These are phyloP conservation scores for Trichogramma pretiosum DNA, from an alignment of 1,140 invertebrate genomes.

Conservation along the genomic window DNA sequence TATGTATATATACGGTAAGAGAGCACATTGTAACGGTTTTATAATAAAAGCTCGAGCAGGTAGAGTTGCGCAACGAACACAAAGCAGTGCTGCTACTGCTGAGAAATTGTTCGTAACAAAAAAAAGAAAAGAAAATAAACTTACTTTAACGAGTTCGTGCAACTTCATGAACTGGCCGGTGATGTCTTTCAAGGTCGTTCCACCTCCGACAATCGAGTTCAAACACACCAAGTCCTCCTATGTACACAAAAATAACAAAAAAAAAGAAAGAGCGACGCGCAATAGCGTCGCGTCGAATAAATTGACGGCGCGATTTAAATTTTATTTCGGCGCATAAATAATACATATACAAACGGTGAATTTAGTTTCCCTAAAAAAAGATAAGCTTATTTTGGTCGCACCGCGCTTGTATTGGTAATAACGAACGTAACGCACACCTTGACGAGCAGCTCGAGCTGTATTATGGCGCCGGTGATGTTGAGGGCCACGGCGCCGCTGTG, in stretches of 20 bases:
- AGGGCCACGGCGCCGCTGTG: conserved; percentile 49
- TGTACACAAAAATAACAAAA: not conserved
- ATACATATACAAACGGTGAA: no score
- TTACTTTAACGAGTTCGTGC: conserved; percentile 46
- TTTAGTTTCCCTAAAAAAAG: no score
- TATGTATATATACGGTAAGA: no score
- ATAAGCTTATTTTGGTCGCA: not conserved
- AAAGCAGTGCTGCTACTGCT: no score
- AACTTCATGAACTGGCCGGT: conserved; percentile 50
- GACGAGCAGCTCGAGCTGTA: conserved; percentile 60
- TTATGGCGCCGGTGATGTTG: conserved; percentile 57
- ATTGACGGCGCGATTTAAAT: no score
- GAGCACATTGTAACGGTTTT: no score
- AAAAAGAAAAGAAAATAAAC: not conserved
- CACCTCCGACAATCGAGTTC: conserved; percentile 49
- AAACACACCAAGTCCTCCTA: conserved; percentile 50
- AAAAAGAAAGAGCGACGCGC: not conserved
- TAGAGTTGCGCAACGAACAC: no score
- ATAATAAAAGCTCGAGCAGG: no score
- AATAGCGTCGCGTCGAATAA: no score
- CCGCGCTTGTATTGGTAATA: no score
- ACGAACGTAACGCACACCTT: conserved; percentile 32
- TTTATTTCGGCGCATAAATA: no score
- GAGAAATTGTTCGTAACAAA: not conserved
- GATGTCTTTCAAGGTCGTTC: conserved; percentile 46